Conservation (phyloP, 2,113 vertebrate genomes). For the Nesoenas mayeri region DNA sequence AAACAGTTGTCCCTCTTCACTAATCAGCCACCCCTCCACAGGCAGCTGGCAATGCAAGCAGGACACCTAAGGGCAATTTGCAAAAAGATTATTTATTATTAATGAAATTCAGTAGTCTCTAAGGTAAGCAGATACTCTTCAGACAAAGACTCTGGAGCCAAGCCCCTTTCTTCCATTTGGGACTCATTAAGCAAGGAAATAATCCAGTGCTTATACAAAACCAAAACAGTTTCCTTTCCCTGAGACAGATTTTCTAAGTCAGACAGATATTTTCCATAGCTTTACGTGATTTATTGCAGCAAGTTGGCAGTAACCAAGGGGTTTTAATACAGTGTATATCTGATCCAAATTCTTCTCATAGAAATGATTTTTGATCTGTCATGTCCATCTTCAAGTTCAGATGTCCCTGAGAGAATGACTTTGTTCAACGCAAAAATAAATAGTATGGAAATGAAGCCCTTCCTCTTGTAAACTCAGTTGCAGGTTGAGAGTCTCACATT, state of each 20-base stretch:
- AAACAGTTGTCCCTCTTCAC: neutral
- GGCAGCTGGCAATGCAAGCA: neutral
- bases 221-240: neutral
- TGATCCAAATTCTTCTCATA: neutral
- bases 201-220: constrained; percentile 1
- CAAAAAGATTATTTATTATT: neutral
- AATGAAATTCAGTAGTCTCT: neutral
- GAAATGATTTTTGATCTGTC: neutral
- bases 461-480: neutral
- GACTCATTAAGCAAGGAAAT: constrained; percentile 1
- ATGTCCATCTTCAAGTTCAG: neutral
- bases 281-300: neutral
- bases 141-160: neutral
- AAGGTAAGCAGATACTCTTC: neutral
- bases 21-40: neutral
- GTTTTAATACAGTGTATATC: neutral
- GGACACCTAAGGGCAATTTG: neutral
- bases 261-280: neutral
- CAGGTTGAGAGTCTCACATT: neutral
- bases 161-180: neutral
- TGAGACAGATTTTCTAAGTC: constrained; percentile 3
- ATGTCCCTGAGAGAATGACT: neutral
- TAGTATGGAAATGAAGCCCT: neutral
- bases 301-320: neutral
- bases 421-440: neutral